Percentiles rank a stretch among this genome's conserved stretches.
Conservation (phyloP, 2,797 vertebrate species). For the Typhlichthys eigenmanni region DNA sequence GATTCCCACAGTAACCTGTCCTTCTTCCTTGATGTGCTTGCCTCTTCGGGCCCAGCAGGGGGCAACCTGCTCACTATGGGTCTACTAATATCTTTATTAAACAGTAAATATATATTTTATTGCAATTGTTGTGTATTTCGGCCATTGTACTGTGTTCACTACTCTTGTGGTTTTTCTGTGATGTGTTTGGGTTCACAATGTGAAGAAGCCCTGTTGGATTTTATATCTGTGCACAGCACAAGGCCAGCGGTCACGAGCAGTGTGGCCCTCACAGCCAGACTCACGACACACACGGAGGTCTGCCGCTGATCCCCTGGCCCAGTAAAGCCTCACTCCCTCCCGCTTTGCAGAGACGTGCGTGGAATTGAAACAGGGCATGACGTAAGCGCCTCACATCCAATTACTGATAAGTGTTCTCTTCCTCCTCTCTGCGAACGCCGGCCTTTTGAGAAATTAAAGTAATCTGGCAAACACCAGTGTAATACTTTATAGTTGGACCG, state of each 20-base stretch:
- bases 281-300: conserved; percentile 75
- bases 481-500: conserved; percentile 41
- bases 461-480: conserved; percentile 46
- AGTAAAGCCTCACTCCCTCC: conserved; percentile 68
- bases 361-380: conserved; percentile 66
- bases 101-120: no score
- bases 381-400: conserved; percentile 68
- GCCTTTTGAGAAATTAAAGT: conserved; percentile 48
- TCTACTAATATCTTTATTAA: no score
- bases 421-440: conserved; percentile 34
- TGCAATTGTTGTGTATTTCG: no score
- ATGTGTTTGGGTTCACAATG: no score
- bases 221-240: no score
- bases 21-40: no score
- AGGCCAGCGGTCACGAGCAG: background rate
- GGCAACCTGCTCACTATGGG: no score
- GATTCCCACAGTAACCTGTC: background rate
- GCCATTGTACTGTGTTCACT: no score
- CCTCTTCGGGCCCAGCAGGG: no score
- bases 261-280: conserved; percentile 41
- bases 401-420: conserved; percentile 65
- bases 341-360: conserved; percentile 56
- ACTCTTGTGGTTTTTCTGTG: no score
- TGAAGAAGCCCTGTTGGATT: no score
- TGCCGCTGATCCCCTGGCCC: conserved; percentile 70